Evolutionary conservation across 1,140 invertebrate species (phyloP), one percentile per base, ranked within the genome.

Genomic region (Lutraria rhynchaena): DNA sequence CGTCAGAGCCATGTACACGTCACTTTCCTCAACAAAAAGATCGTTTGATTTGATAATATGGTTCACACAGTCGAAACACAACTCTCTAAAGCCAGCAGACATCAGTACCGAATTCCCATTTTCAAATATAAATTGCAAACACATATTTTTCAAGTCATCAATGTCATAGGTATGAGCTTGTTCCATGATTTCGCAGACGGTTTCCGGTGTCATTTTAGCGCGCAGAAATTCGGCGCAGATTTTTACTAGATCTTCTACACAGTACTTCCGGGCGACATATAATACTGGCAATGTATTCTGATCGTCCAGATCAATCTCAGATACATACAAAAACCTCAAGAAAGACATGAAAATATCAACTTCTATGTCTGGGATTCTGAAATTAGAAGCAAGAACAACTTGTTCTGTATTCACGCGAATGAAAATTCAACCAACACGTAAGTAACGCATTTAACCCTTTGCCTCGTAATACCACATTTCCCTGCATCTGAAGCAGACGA

Each of bases 241-340:
- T 51, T 70, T 44, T 7, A 81, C 78, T 22, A 81, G 58, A 67
- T 74, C 60, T n/a, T 67, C 69, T 3, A 81, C 78, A 37, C 69
- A 73, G 60, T 81, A 81, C 37, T 81, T 81, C 58, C 70, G 27
- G 78, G 57, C 78, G n/a, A 74, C 78, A 33, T 81, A 81, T n/a
- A 81, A 35, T 11, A 81, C 31, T 7, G 78, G 69, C 29, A 81
- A 29, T 3, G 58, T 73, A 22, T 63, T 73, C 24, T 60, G 33
- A 11, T 74, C 78, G 17, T 61, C 44, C 15, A 74, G 67, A 27
- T 53, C 78, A 35, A 81, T 63, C 24, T 73, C 49, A 9, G 57
- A 61, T 22, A 55, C 37, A 58, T 81, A 81, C 19, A 81, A 17
- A 37, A 73, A 81, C 58, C 44, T 70, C 49, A 73, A 27, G 27